These are phyloP conservation scores for Vidua macroura DNA, from an alignment of 2,113 vertebrate species.

Conservation along the genomic window DNA sequence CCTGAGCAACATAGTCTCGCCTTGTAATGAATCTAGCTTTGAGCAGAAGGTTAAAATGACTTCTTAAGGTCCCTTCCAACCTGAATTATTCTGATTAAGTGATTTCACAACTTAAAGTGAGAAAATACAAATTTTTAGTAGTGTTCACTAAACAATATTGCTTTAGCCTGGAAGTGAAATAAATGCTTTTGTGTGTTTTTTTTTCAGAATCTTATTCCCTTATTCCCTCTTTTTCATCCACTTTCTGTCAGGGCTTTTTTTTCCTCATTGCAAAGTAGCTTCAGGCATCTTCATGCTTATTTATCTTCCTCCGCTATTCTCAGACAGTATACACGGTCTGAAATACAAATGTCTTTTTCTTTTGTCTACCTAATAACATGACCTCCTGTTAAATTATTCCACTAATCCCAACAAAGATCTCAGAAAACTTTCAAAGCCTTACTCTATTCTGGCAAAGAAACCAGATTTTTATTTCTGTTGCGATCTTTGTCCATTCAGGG, in stretches of 20 bases:
- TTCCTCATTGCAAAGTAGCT: not conserved
- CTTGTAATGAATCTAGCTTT: not conserved
- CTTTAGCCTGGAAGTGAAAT: not conserved
- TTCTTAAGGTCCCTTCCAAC: not conserved
- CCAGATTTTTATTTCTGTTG: not conserved
- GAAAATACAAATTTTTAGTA: not conserved
- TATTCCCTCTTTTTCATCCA: not conserved
- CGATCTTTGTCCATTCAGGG: not conserved
- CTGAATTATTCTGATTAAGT: not conserved
- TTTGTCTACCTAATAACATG: not conserved
- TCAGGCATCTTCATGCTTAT: not conserved
- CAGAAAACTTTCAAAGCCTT: not conserved
- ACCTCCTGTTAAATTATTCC: not conserved
- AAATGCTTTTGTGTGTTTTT: not conserved
- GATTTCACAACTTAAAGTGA: not conserved
- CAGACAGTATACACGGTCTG: not conserved
- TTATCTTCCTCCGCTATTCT: not conserved
- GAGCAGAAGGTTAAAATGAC: not conserved
- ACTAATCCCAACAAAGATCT: not conserved
- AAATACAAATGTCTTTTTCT: conserved; percentile 25
- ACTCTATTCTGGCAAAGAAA: not conserved
- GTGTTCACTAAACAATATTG: not conserved
- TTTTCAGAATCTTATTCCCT: not conserved
- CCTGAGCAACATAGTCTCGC: not conserved
- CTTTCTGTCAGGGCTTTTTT: not conserved